Conservation (phyloP, 1,140 invertebrate species). For the Gonatopus flavifemur region DNA sequence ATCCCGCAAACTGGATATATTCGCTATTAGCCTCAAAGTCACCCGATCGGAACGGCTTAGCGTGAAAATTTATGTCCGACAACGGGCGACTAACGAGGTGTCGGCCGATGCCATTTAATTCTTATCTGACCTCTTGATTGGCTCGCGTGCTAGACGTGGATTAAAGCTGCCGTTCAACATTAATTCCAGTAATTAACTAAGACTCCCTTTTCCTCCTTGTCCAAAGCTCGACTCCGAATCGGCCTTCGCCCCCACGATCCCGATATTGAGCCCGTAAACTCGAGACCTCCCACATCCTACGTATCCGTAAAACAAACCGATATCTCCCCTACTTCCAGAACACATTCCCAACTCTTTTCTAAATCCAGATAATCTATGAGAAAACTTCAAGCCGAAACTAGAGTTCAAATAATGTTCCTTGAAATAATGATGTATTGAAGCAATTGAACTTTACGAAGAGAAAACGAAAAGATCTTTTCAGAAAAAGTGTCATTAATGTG, state of each 20-base stretch:
- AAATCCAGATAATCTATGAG: background rate
- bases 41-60: slow-evolving; percentile 26
- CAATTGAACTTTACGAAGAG: background rate
- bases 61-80: slow-evolving; percentile 41
- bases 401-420: background rate
- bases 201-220: slow-evolving; percentile 14
- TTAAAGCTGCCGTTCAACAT: slow-evolving; percentile 35
- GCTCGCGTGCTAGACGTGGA: slow-evolving; percentile 40
- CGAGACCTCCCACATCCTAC: slow-evolving; percentile 6
- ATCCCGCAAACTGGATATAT: too few relatives aligned
- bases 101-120: slow-evolving; percentile 43
- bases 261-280: slow-evolving; percentile 7
- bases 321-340: background rate
- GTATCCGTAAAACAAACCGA: background rate
- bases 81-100: slow-evolving; percentile 39
- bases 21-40: slow-evolving; percentile 22
- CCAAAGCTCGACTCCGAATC: slow-evolving; percentile 8
- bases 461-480: background rate
- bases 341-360: background rate
- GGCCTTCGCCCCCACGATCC: slow-evolving; percentile 3
- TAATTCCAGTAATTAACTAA: slow-evolving; percentile 38
- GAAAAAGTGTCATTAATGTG: background rate
- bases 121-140: slow-evolving; percentile 44
- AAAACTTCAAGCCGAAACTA: background rate
- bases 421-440: background rate